Base-by-base conservation (phyloP, 2,797 vertebrate genomes). In the Loriculus beryllinus region DNA sequence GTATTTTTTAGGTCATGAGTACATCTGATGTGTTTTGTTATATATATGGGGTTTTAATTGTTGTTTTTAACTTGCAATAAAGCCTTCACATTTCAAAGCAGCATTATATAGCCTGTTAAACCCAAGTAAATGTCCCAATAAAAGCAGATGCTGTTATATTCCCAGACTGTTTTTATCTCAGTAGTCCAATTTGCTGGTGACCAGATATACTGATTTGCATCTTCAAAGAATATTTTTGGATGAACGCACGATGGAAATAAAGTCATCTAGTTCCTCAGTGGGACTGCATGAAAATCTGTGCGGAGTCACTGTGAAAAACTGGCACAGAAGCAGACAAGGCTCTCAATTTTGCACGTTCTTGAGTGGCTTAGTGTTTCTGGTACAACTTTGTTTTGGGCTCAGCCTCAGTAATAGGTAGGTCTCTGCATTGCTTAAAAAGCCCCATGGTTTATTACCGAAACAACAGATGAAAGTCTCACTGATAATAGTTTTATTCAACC, bases 401-500 rank as follows among this genome's bases (percentile, higher is more conserved):
- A 89, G 33, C 26, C 56, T 74, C 64, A 13, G 75, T 85, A 65
- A 82, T 71, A 52, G 79, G 33, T 10, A 86, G 92, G 82, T 90
- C 47, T 82, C 71, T 62, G 28, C 52, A 57, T 74, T 74, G 79
- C 64, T 87, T 79, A 35, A 84, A 92, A 91, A 92, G 62, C 68
- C 75, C 64, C 60, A 33, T 82, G 72, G 39, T 90, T 2, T 80
- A 82, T 74, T 86, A 62, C 60, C 51, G 84, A 89, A 93, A 94
- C 57, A 95, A 89, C 64, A 91, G 74, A 92, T n/a, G 40, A 81
- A 85, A 87, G 47, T 62, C 78, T 74, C 77, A 31, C 35, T 87
- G 86, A 82, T 87, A 95, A 94, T 85, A 56, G 93, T 88, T 87
- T 95, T 88, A 91, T 93, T 96, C 88, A 80, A 93, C 90, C 94